Evolutionary conservation across 2,888 invertebrate species (phyloP), one percentile per base, ranked within the genome.

Genomic region (Papilio demoleus): DNA sequence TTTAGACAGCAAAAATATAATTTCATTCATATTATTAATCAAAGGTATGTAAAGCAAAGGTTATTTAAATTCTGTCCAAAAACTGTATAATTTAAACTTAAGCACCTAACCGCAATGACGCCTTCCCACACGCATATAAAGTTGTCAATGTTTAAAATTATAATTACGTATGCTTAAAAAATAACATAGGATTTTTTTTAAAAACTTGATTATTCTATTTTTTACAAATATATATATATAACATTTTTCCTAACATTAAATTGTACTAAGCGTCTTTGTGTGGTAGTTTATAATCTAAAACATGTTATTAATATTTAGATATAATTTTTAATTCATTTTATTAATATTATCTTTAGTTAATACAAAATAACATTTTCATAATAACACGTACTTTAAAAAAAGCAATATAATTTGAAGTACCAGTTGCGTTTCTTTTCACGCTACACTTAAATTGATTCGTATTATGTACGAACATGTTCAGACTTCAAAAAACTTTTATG

Each of bases 11-110:
- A 42, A 42, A 42, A 42, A 40, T 4, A 45, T 19, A 19, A 45
- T 19, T 45, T 19, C 17, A 17, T 19, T 19, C 17, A 8, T 19
- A 19, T 14, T 5, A 14, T 38, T 14, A 38, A 9, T 45, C 17
- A 45, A 45, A 45, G 42, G 19, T 17, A 19, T 45, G 42, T 45
- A 45, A 45, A 45, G 19, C 19, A 45, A 45, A 45, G 42, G 42
- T 45, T 19, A 19, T 45, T 8, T 9, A 17, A 45, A 45, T 45
- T 45, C 42, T 45, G 9, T 9, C 19, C 17, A 45, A 45, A 45
- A 8, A 45, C 19, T 19, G 42, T 45, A 45, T 45, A 19, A 9
- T 45, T n/a, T n/a, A 9, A 45, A 45, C 42, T 9, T 19, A 45
- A 8, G 17, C 42, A 19, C 42, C 19, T 45, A 19, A 45, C 42